phyloP scores from a whole-genome alignment of 2,113 vertebrate genomes.

The Gymnocephalus cernua region DNA sequence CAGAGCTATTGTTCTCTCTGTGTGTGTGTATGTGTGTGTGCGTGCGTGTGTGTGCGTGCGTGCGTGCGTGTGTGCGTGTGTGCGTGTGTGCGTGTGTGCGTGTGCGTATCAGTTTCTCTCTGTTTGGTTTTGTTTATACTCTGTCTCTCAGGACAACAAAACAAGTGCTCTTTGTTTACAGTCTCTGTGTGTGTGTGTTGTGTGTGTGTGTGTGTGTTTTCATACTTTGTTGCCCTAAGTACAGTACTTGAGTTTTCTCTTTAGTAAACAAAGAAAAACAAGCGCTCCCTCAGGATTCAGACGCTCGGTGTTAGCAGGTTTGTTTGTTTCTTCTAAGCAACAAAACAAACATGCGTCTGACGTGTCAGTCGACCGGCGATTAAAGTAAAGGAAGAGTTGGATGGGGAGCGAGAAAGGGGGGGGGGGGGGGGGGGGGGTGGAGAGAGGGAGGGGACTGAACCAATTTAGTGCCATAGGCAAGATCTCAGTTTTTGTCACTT shows the following conservation, averaged over 20 bases:
- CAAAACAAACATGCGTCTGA: no score
- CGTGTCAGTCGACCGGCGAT: no score
- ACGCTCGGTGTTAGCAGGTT: no score
- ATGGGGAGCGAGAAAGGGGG: no score
- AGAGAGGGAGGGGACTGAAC: no score
- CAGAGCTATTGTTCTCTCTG: slow-evolving; percentile 63
- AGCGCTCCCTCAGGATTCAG: slow-evolving; percentile 15
- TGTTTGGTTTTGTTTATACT: slow-evolving; percentile 67
- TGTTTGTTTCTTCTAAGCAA: no score
- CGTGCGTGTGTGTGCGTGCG: slow-evolving; percentile 16
- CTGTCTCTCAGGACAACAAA: slow-evolving; percentile 57
- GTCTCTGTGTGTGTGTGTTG: slow-evolving; percentile 22
- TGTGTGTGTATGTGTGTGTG: slow-evolving; percentile 38
- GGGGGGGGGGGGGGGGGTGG: no score
- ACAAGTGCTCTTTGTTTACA: slow-evolving; percentile 30
- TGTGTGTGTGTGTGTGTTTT: slow-evolving; percentile 10
- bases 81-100: slow-evolving; percentile 38
- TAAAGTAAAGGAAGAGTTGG: no score
- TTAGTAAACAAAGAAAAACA: slow-evolving; percentile 43
- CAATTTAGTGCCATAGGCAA: no score
- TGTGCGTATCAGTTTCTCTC: slow-evolving; percentile 48
- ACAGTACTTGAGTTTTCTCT: slow-evolving; percentile 40
- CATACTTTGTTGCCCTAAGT: slow-evolving; percentile 50
- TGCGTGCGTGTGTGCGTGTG: slow-evolving; percentile 23
- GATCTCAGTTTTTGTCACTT: no score